Percentiles rank a stretch among this genome's conserved stretches.
These are phyloP conservation scores for Emesis furor DNA, from an alignment of 2,888 invertebrate species.

Conservation along the genomic window DNA sequence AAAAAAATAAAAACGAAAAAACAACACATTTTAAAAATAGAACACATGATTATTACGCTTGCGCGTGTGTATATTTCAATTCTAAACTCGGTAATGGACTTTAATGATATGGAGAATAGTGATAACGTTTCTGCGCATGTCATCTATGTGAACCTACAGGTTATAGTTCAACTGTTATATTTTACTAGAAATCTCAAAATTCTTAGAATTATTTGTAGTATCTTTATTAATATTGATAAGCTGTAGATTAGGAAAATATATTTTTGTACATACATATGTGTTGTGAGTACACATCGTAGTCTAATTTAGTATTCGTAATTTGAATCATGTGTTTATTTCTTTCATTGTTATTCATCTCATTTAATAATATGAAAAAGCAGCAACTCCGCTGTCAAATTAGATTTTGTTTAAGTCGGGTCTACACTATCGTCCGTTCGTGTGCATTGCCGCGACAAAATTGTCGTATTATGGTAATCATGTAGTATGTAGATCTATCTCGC, in stretches of 20 bases:
- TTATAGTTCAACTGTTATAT: conserved; percentile 19
- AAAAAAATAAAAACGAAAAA: conserved; percentile 1
- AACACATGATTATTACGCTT: conserved; percentile 17
- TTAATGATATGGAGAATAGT: conserved; percentile 60
- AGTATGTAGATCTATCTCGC: no score
- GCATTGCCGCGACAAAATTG: no score
- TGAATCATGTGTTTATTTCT: no score
- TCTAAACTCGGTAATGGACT: conserved; percentile 19
- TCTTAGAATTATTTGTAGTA: neutral
- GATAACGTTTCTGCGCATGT: conserved; percentile 87
- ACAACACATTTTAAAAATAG: conserved; percentile 16
- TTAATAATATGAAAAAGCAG: no score
- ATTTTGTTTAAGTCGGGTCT: no score
- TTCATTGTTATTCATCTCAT: no score
- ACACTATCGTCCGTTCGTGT: no score
- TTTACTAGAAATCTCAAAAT: neutral
- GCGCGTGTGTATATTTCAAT: conserved; percentile 21
- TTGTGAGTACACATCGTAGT: no score
- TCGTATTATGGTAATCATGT: no score
- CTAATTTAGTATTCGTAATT: no score
- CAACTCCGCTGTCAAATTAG: no score
- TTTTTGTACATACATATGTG: neutral
- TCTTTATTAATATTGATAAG: neutral
- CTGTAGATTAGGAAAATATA: neutral
- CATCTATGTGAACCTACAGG: conserved; percentile 56